Conservation (phyloP, 2,797 vertebrate species). For the Sebastes taczanowskii region DNA sequence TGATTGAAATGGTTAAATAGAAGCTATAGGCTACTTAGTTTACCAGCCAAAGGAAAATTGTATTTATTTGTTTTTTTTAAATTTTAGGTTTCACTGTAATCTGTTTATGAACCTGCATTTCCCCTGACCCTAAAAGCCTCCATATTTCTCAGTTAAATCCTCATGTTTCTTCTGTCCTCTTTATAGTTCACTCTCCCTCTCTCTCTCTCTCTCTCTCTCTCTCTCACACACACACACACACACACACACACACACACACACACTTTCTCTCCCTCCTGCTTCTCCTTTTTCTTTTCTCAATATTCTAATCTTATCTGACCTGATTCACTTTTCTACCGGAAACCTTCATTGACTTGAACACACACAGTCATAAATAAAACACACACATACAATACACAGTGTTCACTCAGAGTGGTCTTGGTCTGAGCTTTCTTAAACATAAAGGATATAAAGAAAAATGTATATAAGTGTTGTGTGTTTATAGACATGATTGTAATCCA, state of each 20-base stretch:
- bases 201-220: neutral
- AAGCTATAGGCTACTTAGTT: neutral
- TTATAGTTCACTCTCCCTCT: neutral
- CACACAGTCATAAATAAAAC: conserved; percentile 5
- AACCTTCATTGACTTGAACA: conserved; percentile 17
- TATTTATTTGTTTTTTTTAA: neutral
- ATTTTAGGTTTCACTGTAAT: neutral
- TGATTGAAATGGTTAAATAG: neutral
- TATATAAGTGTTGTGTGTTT: neutral
- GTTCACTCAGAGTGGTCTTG: neutral
- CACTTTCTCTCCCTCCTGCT: neutral
- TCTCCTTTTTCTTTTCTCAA: neutral
- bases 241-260: neutral
- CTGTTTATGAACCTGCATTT: neutral
- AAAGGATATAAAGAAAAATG: neutral
- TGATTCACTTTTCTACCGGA: conserved; percentile 27
- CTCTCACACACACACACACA: neutral
- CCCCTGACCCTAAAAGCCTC: neutral
- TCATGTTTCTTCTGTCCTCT: neutral
- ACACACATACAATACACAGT: neutral
- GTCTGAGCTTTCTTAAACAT: neutral
- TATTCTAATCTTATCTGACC: conserved; percentile 35
- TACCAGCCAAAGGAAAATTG: neutral
- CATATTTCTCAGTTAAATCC: neutral
- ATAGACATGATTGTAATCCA: neutral